Evolutionary conservation across 1,140 invertebrate genomes (phyloP).

Genomic region (Babylonia areolata): DNA sequence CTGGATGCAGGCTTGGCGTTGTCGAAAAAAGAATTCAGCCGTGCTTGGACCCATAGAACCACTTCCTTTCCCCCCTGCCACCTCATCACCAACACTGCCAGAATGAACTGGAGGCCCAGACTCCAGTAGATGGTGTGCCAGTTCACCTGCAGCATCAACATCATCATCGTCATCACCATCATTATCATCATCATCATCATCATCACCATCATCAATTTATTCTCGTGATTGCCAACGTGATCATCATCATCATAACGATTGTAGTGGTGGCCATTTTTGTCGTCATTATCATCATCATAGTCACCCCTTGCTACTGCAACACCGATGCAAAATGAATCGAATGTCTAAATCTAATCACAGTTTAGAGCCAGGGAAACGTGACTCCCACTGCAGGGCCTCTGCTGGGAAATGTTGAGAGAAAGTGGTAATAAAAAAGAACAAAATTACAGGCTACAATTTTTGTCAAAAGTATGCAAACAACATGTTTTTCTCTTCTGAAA

Average conservation of each 20-base stretch:
- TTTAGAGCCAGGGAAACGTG: too few relatives aligned
- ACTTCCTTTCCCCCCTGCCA: conserved; percentile 86
- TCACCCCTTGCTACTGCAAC: too few relatives aligned
- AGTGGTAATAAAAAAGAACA: too few relatives aligned
- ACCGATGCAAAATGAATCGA: too few relatives aligned
- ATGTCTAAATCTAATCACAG: too few relatives aligned
- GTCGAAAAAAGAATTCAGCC: conserved; percentile 83
- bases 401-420: too few relatives aligned
- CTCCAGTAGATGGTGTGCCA: conserved; percentile 80
- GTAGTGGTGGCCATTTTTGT: background rate
- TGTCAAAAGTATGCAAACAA: too few relatives aligned
- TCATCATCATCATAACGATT: background rate
- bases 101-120: conserved; percentile 87
- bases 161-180: background rate
- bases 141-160: conserved; percentile 57
- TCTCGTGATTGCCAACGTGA: background rate
- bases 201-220: background rate
- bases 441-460: too few relatives aligned
- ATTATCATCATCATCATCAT: background rate
- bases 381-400: too few relatives aligned
- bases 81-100: conserved; percentile 90
- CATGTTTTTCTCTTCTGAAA: too few relatives aligned
- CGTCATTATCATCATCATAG: background rate
- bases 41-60: conserved; percentile 86
- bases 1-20: too few relatives aligned